Evolutionary conservation across 2,113 vertebrate species (phyloP).

Genomic region (Pica pica): DNA sequence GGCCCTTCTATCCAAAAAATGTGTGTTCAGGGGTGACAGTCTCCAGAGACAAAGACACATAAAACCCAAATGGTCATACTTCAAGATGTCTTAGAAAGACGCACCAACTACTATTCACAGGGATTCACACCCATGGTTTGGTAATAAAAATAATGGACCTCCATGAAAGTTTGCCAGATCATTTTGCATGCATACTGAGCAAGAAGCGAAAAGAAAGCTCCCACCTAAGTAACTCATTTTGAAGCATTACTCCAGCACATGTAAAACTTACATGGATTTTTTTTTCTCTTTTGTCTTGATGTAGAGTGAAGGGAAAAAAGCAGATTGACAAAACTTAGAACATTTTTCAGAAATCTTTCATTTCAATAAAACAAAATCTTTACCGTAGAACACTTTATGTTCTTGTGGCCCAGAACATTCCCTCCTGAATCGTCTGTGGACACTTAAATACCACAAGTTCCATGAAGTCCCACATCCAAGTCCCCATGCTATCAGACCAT

Average conservation of each 20-base stretch:
- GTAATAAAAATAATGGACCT: background rate
- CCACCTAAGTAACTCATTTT: background rate
- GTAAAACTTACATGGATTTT: background rate
- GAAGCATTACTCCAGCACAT: background rate
- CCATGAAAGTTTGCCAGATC: background rate
- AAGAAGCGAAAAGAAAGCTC: accelerated
- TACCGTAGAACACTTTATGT: background rate
- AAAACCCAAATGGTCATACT: background rate
- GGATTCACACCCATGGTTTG: background rate
- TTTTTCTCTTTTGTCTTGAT: background rate
- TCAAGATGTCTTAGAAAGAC: background rate
- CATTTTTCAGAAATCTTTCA: background rate
- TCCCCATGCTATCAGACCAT: background rate
- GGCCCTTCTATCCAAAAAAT: background rate
- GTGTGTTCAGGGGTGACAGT: background rate
- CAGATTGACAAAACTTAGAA: background rate
- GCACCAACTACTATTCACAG: background rate
- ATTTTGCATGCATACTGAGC: background rate
- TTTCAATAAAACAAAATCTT: background rate
- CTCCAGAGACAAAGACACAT: background rate
- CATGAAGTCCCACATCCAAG: background rate
- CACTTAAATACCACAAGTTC: background rate
- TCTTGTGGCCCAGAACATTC: background rate
- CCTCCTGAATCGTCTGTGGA: background rate
- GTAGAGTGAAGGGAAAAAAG: accelerated